Evolutionary conservation across 1,140 invertebrate genomes (phyloP).

Genomic region (Hesperophylax magnus): DNA sequence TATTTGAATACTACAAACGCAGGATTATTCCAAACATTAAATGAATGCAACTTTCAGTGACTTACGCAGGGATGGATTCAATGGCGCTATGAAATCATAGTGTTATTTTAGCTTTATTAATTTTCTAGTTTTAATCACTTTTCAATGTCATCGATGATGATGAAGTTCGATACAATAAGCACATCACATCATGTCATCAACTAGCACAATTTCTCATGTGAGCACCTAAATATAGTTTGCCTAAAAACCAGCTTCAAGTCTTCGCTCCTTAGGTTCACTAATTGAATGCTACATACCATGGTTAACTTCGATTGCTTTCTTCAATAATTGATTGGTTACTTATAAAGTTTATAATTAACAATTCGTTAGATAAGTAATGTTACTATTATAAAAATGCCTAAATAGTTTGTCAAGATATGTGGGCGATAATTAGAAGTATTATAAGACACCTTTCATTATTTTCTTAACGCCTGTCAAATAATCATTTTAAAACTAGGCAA

Average conservation of each 20-base stretch:
- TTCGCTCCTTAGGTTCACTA: conserved; percentile 1
- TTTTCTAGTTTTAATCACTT: no score
- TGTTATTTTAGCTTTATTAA: no score
- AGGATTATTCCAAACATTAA: no score
- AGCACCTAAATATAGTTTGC: conserved; percentile 2
- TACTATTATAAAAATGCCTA: background rate
- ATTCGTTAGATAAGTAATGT: background rate
- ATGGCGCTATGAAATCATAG: no score
- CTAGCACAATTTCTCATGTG: background rate
- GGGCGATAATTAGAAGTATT: background rate
- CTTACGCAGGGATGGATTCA: no score
- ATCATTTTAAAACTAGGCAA: no score
- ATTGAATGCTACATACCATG: background rate
- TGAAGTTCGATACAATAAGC: no score
- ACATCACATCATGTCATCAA: no score
- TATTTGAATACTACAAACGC: no score
- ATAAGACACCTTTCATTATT: background rate
- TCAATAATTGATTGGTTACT: conserved; percentile 6
- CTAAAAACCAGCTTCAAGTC: background rate
- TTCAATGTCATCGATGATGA: no score
- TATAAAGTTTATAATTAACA: background rate
- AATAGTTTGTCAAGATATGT: conserved; percentile 9
- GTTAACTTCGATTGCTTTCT: background rate
- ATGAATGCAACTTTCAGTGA: no score
- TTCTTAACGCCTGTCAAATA: background rate